These are phyloP conservation scores for Ivindomyrus marchei DNA, from an alignment of 2,113 vertebrate species.

Conservation along the genomic window DNA sequence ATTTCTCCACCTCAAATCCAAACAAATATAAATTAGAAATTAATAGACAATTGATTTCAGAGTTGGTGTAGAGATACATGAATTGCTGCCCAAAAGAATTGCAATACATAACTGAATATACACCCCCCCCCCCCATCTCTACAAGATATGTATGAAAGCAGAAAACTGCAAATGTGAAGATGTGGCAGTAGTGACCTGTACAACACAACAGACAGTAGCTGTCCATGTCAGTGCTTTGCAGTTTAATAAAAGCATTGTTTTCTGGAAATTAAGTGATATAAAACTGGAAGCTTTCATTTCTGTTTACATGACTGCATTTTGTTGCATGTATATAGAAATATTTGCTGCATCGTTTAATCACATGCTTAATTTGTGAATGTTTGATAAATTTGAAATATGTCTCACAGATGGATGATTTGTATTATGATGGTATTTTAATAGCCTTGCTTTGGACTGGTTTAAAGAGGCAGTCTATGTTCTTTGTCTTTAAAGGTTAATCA, in stretches of 20 bases:
- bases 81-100: too few species aligned
- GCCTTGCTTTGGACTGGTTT: background rate
- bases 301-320: background rate
- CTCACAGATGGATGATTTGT: constrained; percentile 1
- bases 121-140: too few species aligned
- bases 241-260: background rate
- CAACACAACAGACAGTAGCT: background rate
- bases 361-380: background rate
- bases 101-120: too few species aligned
- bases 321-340: background rate
- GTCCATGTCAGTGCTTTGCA: background rate
- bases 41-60: too few species aligned
- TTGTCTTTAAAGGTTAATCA: background rate
- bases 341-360: background rate
- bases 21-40: too few species aligned
- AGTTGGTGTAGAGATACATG: too few species aligned
- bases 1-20: too few species aligned
- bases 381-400: background rate
- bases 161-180: background rate
- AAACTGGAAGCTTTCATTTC: background rate
- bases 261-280: background rate
- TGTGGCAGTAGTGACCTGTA: background rate
- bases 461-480: background rate
- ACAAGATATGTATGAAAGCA: background rate
- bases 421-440: background rate